These are phyloP conservation scores for Philotrypesis tridentata DNA, from an alignment of 1,140 invertebrate species.

Conservation along the genomic window DNA sequence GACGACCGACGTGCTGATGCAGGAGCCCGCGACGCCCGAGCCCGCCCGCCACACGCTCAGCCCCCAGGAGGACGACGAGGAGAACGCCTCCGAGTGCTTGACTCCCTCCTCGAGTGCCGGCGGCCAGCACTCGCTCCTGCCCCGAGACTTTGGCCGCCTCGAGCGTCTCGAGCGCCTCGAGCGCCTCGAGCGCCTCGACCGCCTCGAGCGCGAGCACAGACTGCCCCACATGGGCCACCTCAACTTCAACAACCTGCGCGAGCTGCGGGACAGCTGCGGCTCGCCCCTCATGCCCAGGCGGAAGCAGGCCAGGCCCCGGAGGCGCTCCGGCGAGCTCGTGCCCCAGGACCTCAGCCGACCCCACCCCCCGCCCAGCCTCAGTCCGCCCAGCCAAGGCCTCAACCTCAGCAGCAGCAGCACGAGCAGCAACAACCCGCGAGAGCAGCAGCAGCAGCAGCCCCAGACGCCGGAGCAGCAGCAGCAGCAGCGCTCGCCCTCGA, in stretches of 20 bases:
- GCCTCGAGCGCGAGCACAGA: conserved; percentile 39
- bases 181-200: conserved; percentile 46
- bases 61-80: conserved; percentile 50
- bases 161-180: too few relatives aligned
- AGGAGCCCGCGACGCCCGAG: conserved; percentile 78
- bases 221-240: conserved; percentile 69
- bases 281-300: conserved; percentile 83
- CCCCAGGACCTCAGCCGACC: conserved; percentile 77
- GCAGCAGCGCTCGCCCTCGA: conserved; percentile 18
- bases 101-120: conserved; percentile 43
- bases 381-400: conserved; percentile 63
- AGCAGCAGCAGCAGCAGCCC: conserved; percentile 52
- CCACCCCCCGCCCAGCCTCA: conserved; percentile 64
- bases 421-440: conserved; percentile 31
- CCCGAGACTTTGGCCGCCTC: conserved; percentile 55
- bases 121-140: background rate
- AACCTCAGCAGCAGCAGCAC: conserved; percentile 61
- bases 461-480: conserved; percentile 59
- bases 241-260: conserved; percentile 52
- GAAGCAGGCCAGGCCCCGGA: conserved; percentile 86
- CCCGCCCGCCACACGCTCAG: conserved; percentile 47
- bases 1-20: conserved; percentile 71
- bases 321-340: conserved; percentile 84
- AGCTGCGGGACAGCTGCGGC: conserved; percentile 71
- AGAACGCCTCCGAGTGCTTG: conserved; percentile 52